Percentiles rank a stretch among this genome's conserved stretches.
Conservation (phyloP, 2,113 vertebrate species). For the Diphyllodes magnificus region DNA sequence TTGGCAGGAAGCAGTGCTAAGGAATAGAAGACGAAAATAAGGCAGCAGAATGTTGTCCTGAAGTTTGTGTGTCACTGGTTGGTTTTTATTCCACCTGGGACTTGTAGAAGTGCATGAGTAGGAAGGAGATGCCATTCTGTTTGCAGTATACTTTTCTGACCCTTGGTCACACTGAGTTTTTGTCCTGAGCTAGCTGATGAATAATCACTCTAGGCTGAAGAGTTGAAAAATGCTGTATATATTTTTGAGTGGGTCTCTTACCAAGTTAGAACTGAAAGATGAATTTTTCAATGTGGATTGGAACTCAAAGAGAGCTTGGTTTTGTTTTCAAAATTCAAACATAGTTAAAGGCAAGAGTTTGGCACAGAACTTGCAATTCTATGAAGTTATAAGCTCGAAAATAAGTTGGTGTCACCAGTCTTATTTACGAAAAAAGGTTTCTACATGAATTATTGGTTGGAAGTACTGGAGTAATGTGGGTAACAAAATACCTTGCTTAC, state of each 20-base stretch:
- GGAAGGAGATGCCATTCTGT: background rate
- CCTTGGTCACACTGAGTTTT: background rate
- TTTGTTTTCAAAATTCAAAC: background rate
- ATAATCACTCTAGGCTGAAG: background rate
- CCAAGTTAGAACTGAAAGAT: background rate
- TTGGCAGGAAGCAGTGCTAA: conserved; percentile 22
- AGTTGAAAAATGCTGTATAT: background rate
- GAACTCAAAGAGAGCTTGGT: background rate
- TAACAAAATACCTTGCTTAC: background rate
- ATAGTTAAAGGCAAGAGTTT: background rate
- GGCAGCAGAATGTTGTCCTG: background rate
- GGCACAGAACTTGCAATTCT: background rate
- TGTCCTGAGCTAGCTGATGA: background rate
- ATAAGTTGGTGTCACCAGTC: background rate
- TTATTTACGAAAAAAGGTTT: background rate
- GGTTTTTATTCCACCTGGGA: background rate
- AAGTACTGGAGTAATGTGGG: background rate
- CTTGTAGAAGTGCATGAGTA: background rate
- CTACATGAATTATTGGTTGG: background rate
- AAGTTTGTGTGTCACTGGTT: background rate
- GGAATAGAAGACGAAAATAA: background rate
- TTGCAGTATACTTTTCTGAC: background rate
- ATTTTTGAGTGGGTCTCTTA: background rate
- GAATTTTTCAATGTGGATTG: background rate
- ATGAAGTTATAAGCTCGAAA: background rate